Evolutionary conservation across 2,888 invertebrate species (phyloP), one percentile per base, ranked within the genome.

Genomic region (Synanthedon myopaeformis): DNA sequence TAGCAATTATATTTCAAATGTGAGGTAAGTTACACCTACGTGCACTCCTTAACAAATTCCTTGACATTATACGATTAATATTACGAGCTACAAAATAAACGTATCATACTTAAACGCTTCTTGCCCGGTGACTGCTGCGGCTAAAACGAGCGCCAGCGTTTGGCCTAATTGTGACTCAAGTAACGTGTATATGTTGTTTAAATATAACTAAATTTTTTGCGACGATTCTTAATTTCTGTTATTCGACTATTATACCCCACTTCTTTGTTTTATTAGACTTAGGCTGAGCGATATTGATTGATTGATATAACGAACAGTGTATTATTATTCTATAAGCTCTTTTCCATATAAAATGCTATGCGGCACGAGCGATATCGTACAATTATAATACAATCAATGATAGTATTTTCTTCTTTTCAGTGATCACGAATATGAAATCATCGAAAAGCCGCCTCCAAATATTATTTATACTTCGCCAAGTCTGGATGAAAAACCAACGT

Each of bases 351-450:
- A 35, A 35, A 10, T 35, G 35, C 35, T 35, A 8, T 10, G 35
- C 35, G 35, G 0, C 35, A 35, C 35, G 2, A 35, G 35, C 12
- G 13, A 28, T 35, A 35, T 35, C 10, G 35, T 35, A 35, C 10
- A 35, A 8, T 35, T 35, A 35, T 8, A 35, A 35, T 6, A 8
- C 35, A 35, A 35, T 35, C 35, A 35, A 35, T 35, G 35, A 35
- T 35, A 49, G 11, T n/a, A 53, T 45, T 56, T 60, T 61, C 61
- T 59, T 72, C 64, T 64, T 91, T 91, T 66, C 89, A 96, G 96
- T 90, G 96, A 96, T 90, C 96, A 96, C 91, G 95, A 96, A 85
- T 96, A 96, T 89, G 96, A 96, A 89, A 94, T 95, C 65, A 93
- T 96, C 78, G 94, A 93, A 74, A 92, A 92, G 67, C 92, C 93